Percentiles rank a stretch among this genome's conserved stretches.
Conservation (phyloP, 2,113 vertebrate species). For the Clarias magur region DNA sequence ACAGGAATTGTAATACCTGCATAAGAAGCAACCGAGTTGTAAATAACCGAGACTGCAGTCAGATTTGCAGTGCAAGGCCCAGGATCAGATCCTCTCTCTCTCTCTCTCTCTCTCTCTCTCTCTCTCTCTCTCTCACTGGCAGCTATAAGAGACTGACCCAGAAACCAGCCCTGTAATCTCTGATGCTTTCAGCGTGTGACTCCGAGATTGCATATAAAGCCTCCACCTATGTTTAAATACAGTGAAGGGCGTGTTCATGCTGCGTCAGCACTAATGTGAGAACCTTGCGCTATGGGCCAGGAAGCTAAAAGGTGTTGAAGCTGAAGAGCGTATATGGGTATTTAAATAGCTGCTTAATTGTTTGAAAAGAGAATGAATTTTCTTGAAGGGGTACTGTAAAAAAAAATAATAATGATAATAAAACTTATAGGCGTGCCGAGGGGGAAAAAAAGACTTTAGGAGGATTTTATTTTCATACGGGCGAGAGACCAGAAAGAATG, state of each 20-base stretch:
- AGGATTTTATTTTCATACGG: not conserved
- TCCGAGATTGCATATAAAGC: not conserved
- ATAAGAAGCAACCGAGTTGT: not conserved
- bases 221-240: conserved; percentile 34
- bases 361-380: not conserved
- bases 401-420: too few species aligned
- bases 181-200: not conserved
- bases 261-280: conserved; percentile 6
- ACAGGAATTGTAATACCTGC: not conserved
- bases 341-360: not conserved
- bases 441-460: not conserved
- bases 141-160: not conserved
- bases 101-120: not conserved
- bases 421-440: not conserved
- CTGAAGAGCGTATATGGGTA: not conserved
- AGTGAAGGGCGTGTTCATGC: conserved; percentile 39
- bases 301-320: not conserved
- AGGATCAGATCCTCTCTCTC: not conserved
- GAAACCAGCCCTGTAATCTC: conserved; percentile 16
- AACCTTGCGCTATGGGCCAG: conserved; percentile 6
- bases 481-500: not conserved
- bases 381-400: not conserved
- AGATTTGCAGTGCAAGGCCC: not conserved
- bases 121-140: not conserved
- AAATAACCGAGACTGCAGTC: not conserved